phyloP scores from a whole-genome alignment of 2,113 vertebrate genomes.

The Alectura lathami region DNA sequence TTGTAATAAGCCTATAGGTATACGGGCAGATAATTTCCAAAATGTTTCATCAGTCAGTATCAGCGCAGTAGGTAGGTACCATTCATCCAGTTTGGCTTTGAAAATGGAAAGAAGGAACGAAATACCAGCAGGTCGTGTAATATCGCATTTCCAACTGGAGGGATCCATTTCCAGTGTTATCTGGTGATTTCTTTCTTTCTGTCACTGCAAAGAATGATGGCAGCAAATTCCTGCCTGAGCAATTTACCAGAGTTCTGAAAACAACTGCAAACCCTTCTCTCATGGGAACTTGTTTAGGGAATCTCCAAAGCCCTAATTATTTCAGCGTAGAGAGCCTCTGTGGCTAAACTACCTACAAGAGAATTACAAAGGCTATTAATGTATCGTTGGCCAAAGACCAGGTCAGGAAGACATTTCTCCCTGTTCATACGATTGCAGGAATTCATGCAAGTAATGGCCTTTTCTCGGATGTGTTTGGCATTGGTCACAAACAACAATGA shows the following conservation, averaged over 20 bases:
- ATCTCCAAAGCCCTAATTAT: constrained; percentile 37
- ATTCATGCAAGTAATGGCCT: constrained; percentile 35
- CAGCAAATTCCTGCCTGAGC: background rate
- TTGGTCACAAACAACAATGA: background rate
- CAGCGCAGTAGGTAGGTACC: background rate
- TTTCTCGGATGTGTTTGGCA: constrained; percentile 42
- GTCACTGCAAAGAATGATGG: background rate
- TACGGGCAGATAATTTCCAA: background rate
- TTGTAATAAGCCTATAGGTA: background rate
- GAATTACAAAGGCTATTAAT: constrained; percentile 14
- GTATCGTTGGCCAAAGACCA: background rate
- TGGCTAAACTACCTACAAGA: background rate
- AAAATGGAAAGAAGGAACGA: background rate
- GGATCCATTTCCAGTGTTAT: background rate
- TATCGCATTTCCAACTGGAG: background rate
- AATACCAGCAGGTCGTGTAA: background rate
- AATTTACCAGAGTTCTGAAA: constrained; percentile 17
- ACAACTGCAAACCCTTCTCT: constrained; percentile 11
- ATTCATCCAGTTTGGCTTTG: background rate
- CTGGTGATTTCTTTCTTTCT: background rate
- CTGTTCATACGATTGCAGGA: constrained; percentile 4
- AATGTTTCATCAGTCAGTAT: background rate
- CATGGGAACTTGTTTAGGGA: constrained; percentile 38
- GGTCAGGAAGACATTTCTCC: constrained; percentile 39
- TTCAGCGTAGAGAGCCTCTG: background rate